phyloP scores from a whole-genome alignment of 2,113 vertebrate species.

The Atrichornis clamosus region DNA sequence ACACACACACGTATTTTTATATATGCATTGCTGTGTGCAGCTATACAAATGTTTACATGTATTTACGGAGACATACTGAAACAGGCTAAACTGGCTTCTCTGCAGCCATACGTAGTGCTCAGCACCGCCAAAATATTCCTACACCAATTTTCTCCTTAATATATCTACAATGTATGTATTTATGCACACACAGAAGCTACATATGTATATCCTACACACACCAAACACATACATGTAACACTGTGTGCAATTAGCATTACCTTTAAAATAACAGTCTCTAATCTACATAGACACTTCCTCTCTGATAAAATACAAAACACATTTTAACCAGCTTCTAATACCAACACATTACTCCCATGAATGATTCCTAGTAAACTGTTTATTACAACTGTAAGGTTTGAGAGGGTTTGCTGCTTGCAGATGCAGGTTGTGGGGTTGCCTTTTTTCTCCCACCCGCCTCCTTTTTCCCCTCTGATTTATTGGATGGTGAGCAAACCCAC shows the following conservation, averaged over 20 bases:
- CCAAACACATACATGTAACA: constrained; percentile 24
- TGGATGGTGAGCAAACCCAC: constrained; percentile 74
- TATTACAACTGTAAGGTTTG: constrained; percentile 52
- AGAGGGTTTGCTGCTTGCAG: neutral
- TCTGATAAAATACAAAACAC: constrained; percentile 68
- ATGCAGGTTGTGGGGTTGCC: neutral
- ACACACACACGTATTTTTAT: neutral
- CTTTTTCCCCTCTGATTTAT: constrained; percentile 66
- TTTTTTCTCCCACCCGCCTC: neutral
- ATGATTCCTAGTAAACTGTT: constrained; percentile 73
- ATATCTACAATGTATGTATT: neutral
- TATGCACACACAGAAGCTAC: neutral
- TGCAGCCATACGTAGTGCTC: neutral
- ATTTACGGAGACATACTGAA: neutral
- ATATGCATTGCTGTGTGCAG: neutral
- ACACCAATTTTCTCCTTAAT: neutral
- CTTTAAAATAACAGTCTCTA: constrained; percentile 65
- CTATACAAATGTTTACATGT: neutral
- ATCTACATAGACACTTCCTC: constrained; percentile 68
- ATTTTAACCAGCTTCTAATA: constrained; percentile 70
- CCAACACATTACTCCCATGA: constrained; percentile 67
- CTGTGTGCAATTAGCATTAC: constrained; percentile 32
- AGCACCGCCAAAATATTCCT: neutral
- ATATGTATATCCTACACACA: neutral
- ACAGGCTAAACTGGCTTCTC: neutral